Evolutionary conservation across 30 jellyfish, hydroid and myxozoan species (phyloP).

Genomic region (Aurelia coerulea): DNA sequence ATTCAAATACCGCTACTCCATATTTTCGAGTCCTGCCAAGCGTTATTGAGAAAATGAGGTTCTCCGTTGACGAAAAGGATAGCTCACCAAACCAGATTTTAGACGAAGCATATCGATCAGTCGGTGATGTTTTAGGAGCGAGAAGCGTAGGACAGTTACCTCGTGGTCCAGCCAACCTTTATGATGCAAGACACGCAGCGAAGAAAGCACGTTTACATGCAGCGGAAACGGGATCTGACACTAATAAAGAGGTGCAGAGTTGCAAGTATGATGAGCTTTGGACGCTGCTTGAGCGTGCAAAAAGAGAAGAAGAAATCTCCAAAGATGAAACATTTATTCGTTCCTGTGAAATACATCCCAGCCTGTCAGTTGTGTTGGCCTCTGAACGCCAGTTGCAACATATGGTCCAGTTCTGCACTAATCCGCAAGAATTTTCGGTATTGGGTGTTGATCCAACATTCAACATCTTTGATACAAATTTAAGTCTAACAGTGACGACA

Average conservation of each 20-base stretch:
- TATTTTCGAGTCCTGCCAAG: background rate
- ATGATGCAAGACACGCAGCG: slow-evolving; percentile 2
- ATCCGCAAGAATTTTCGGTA: slow-evolving; percentile 5
- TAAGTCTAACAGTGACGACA: slow-evolving; percentile 15
- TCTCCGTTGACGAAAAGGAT: slow-evolving; percentile 5
- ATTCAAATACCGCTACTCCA: background rate
- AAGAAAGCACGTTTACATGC: slow-evolving; percentile 1
- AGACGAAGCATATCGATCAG: slow-evolving; percentile 5
- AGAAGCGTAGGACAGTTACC: slow-evolving; percentile 5
- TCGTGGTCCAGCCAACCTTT: slow-evolving; percentile 21
- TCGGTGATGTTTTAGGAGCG: slow-evolving; percentile 13
- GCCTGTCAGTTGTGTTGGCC: slow-evolving; percentile 10
- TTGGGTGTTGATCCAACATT: slow-evolving; percentile 8
- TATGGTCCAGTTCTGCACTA: slow-evolving; percentile 10
- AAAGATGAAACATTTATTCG: slow-evolving; percentile 10
- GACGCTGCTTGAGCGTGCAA: slow-evolving; percentile 6
- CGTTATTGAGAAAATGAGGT: background rate
- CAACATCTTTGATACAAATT: background rate
- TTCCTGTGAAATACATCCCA: slow-evolving; percentile 13
- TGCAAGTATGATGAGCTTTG: background rate
- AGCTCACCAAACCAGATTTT: background rate
- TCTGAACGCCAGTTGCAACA: slow-evolving; percentile 4
- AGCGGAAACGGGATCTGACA: background rate
- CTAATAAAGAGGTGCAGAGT: background rate
- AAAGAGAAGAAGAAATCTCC: slow-evolving; percentile 15